Evolutionary conservation across 2,113 vertebrate genomes (phyloP).

Genomic region (Cisticola juncidis): DNA sequence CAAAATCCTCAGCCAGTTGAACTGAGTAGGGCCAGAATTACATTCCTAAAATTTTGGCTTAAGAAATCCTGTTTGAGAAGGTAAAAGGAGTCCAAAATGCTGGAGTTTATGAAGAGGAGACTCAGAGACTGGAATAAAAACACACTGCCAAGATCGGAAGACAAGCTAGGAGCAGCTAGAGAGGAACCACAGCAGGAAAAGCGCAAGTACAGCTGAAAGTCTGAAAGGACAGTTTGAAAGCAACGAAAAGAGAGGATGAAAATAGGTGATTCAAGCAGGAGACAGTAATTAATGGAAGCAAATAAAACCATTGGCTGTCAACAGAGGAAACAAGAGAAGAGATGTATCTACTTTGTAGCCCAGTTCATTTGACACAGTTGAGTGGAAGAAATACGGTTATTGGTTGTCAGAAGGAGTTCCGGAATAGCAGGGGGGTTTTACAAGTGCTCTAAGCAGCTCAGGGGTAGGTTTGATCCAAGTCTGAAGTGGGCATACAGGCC

Average conservation of each 20-base stretch:
- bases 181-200: not conserved
- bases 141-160: not conserved
- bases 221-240: not conserved
- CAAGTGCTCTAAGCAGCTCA: not conserved
- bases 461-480: not conserved
- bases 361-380: not conserved
- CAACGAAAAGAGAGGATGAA: not conserved
- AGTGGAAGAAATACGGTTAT: not conserved
- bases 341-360: not conserved
- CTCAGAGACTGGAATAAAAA: not conserved
- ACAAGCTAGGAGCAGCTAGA: not conserved
- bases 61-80: not conserved
- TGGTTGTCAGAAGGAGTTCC: not conserved
- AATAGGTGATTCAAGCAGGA: not conserved
- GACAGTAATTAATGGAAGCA: not conserved
- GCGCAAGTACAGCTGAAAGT: not conserved
- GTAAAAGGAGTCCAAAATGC: slow-evolving; percentile 12
- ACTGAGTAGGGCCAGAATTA: not conserved
- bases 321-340: not conserved
- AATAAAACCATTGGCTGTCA: not conserved
- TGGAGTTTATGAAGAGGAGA: not conserved
- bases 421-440: not conserved
- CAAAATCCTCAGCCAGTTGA: not conserved
- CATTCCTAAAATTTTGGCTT: slow-evolving; percentile 14
- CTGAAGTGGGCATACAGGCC: not conserved